Conservation (phyloP, 2,113 vertebrate species). For the Thunnus thynnus region DNA sequence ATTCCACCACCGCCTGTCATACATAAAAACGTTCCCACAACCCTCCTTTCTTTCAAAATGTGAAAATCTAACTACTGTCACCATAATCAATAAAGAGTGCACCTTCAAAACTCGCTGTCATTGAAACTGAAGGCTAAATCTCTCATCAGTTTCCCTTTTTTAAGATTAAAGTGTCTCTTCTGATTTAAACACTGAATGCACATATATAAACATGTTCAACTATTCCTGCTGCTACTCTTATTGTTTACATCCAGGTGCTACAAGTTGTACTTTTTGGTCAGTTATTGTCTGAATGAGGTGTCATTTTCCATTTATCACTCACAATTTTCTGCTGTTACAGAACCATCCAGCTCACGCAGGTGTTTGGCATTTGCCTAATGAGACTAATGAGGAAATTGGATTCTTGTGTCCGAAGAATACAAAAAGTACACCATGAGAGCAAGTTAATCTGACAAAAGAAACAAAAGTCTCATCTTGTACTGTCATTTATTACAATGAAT, state of each 20-base stretch:
- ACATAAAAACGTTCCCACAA: neutral
- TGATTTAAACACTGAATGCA: neutral
- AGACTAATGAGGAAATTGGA: neutral
- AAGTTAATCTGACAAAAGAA: neutral
- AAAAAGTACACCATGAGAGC: neutral
- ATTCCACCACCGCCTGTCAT: neutral
- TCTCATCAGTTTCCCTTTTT: neutral
- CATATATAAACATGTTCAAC: neutral
- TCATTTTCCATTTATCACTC: neutral
- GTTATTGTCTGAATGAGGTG: neutral
- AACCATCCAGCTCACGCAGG: neutral
- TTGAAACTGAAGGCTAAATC: neutral
- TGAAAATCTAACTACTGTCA: too few species aligned
- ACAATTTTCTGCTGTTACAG: too few species aligned
- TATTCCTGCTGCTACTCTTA: neutral
- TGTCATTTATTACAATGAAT: neutral
- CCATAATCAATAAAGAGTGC: too few species aligned
- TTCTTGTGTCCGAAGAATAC: neutral
- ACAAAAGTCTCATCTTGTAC: neutral
- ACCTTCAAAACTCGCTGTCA: too few species aligned
- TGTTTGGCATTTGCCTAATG: neutral
- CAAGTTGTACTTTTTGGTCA: neutral
- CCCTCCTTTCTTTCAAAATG: too few species aligned
- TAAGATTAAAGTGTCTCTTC: neutral
- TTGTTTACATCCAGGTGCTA: neutral